Evolutionary conservation across 2,113 vertebrate species (phyloP), one percentile per base, ranked within the genome.

Genomic region (Nipponia nippon): DNA sequence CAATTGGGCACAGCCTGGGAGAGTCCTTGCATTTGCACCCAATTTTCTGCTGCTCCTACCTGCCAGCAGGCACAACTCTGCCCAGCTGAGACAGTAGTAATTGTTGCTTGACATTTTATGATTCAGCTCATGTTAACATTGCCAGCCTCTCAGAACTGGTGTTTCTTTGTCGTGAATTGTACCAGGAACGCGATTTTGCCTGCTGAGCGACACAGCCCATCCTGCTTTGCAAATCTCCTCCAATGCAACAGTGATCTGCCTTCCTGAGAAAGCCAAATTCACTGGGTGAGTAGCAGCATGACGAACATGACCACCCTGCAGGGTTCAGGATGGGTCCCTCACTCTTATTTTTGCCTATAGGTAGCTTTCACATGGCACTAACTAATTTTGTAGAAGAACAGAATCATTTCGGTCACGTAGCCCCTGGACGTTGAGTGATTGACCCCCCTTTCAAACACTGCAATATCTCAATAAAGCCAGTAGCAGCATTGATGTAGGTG

Each of bases 161-260:
- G 14, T 92, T 93, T 95, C 71, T 87, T 81, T 87, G 44, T 94
- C 17, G 3, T 89, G 25, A 89, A 75, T 91, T 72, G 30, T 67
- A 70, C 18, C 80, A 99, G 99, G 99, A 94, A 99, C 99, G 32
- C 98, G 98, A 94, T 99, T 99, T 97, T 98, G 80, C n/a, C 96
- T 99, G 73, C 92, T 99, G 95, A 98, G 97, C 26, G 96, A 98
- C 91, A 99, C 99, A 7, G 99, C 98, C 59, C 98, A 99, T 87
- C 98, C 99, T 0, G 96, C 97, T 80, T 97, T 99, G 70, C 98
- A 98, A 83, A 98, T 99, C 80, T 99, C 99, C 22, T 97, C 97
- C 15, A 97, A 99, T 75, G 98, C 97, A 88, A 99, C 96, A 9
- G 98, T 98, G 18, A 97, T 99, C 92, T 93, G 96, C 95, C 99